phyloP scores from a whole-genome alignment of 2,797 vertebrate species.

The Jordanella pulchra region DNA sequence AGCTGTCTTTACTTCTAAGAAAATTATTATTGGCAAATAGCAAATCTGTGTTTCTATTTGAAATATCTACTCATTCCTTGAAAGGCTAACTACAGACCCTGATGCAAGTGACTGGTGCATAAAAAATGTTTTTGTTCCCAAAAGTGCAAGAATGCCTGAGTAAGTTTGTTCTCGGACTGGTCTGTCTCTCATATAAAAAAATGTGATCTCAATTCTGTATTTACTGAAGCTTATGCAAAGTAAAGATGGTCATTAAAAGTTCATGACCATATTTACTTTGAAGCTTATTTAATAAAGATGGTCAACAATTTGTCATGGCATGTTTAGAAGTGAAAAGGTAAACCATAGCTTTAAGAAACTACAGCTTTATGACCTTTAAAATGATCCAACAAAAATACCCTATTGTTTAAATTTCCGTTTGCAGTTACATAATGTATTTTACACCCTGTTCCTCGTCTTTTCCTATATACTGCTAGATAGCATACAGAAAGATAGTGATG shows the following conservation, averaged over 20 bases:
- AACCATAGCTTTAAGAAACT: neutral
- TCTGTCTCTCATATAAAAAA: constrained; percentile 12
- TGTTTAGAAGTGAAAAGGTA: neutral
- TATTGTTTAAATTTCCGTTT: neutral
- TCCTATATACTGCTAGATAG: neutral
- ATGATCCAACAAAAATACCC: neutral
- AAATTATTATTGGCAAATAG: constrained; percentile 68
- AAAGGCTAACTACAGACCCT: neutral
- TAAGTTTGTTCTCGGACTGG: neutral
- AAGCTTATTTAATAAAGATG: neutral
- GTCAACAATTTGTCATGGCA: neutral
- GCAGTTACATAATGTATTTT: neutral
- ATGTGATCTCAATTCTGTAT: neutral
- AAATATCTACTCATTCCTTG: constrained; percentile 50
- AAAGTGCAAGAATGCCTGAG: constrained; percentile 5
- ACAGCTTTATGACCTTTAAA: neutral
- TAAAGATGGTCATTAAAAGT: neutral
- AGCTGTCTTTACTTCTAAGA: constrained; percentile 71
- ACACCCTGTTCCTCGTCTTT: neutral
- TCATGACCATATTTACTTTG: no score
- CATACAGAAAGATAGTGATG: neutral
- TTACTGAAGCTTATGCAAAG: neutral
- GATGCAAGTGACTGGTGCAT: neutral
- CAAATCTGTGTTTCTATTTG: constrained; percentile 68
- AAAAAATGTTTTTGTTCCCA: neutral